Evolutionary conservation across 2,888 invertebrate species (phyloP), one percentile per base, ranked within the genome.

Genomic region (Mimas tiliae): DNA sequence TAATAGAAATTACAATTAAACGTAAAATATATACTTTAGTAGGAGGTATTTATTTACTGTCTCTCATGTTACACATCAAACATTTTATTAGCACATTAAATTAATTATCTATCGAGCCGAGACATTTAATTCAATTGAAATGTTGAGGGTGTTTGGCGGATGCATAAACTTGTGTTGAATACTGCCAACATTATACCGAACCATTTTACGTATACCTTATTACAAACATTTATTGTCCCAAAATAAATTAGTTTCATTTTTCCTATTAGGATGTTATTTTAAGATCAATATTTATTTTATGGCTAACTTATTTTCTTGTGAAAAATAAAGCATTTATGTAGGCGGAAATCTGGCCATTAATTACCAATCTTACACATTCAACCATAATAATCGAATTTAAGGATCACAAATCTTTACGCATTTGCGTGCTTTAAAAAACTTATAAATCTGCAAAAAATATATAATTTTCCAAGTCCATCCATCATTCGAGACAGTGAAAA

Each of bases 391-490:
- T 27, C 27, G 27, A 27, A 55, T 6, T n/a, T 50, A 34, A 38
- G 9, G 1, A 0, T 38, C 8, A 1, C 14, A 50, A 51, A 21
- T 34, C 8, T 38, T 38, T 50, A 51, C 33, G 19, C 33, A 64
- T n/a, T 38, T 34, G 38, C 19, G 14, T 51, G 33, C n/a, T 12
- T 64, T 64, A 33, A 7, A 33, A 34, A 14, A 19, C 12, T 55
- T 34, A 55, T 38, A 58, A 58, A 58, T 42, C 38, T 6, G 58
- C 16, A 19, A 42, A 42, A 58, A 42, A 58, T 58, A 19, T 19
- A 58, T 58, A 58, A 58, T 58, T 58, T 58, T 58, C 58, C 58
- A 42, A 16, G 58, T 12, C 42, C 58, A 58, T 58, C 38, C 42
- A 58, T 58, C 58, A 58, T 16, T 38, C 19, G 19, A 12, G 19